Evolutionary conservation across 2,113 vertebrate genomes (phyloP).

Genomic region (Taurulus bubalis): DNA sequence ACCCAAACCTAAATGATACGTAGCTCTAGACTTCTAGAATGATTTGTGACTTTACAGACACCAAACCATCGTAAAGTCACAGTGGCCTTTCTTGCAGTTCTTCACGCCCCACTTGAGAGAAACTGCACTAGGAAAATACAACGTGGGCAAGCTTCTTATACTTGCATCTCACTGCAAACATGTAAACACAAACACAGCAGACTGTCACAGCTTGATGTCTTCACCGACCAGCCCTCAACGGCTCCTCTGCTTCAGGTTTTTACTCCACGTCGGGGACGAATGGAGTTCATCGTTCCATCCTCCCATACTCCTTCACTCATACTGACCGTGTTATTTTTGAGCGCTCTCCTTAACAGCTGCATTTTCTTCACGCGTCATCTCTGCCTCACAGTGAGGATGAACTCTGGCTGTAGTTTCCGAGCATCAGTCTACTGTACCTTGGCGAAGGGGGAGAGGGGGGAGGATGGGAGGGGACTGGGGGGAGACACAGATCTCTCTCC

Average conservation of each 20-base stretch:
- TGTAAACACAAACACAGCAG: constrained; percentile 78
- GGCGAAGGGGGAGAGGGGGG: constrained; percentile 92
- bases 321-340: constrained; percentile 22
- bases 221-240: constrained; percentile 44
- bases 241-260: constrained; percentile 34
- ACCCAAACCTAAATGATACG: constrained; percentile 77
- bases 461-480: constrained; percentile 88
- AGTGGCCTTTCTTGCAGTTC: constrained; percentile 38
- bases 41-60: constrained; percentile 43
- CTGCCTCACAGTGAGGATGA: constrained; percentile 95
- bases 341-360: constrained; percentile 24
- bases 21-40: constrained; percentile 55
- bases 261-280: constrained; percentile 24
- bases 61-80: constrained; percentile 28
- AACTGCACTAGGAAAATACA: constrained; percentile 60
- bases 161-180: constrained; percentile 69
- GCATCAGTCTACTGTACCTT: constrained; percentile 91
- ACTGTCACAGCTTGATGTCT: constrained; percentile 42
- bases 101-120: constrained; percentile 31
- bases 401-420: constrained; percentile 98
- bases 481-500: constrained; percentile 83
- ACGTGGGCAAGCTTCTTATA: constrained; percentile 47
- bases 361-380: background rate
- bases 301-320: background rate
- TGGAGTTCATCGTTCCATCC: constrained; percentile 43